Evolutionary conservation across 1,140 invertebrate species (phyloP).

Genomic region (Nephotettix cincticeps): DNA sequence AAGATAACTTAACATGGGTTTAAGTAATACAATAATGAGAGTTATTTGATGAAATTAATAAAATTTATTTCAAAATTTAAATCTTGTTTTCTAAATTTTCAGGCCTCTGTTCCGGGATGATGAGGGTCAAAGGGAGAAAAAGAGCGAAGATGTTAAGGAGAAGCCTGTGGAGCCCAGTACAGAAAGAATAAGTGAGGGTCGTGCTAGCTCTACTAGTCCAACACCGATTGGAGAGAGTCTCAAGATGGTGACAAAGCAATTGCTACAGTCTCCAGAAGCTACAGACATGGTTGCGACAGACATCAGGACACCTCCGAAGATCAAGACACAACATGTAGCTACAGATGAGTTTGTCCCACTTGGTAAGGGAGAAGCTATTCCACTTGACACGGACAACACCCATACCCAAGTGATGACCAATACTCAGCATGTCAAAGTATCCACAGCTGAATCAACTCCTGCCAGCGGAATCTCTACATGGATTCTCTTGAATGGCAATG

Average conservation of each 20-base stretch:
- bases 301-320: constrained; percentile 60
- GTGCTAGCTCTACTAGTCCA: constrained; percentile 31
- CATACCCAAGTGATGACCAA: constrained; percentile 34
- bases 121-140: constrained; percentile 31
- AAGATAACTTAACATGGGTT: not conserved
- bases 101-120: constrained; percentile 31
- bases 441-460: constrained; percentile 53
- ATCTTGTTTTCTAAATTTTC: constrained; percentile 15
- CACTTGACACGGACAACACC: constrained; percentile 51
- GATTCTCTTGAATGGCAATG: constrained; percentile 65
- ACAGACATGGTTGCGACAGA: constrained; percentile 51
- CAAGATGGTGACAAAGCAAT: constrained; percentile 56
- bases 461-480: constrained; percentile 70
- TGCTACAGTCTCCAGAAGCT: constrained; percentile 44
- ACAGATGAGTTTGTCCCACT: constrained; percentile 29
- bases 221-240: constrained; percentile 52
- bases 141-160: constrained; percentile 32
- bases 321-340: constrained; percentile 47
- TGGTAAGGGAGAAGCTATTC: constrained; percentile 55
- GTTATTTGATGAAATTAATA: not conserved
- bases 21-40: too few relatives aligned
- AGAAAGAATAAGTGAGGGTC: constrained; percentile 24
- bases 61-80: too few relatives aligned
- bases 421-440: constrained; percentile 47
- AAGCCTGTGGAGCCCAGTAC: constrained; percentile 31